Base-by-base conservation (phyloP, 2,888 invertebrate species). In the Dryobotodes eremita region DNA sequence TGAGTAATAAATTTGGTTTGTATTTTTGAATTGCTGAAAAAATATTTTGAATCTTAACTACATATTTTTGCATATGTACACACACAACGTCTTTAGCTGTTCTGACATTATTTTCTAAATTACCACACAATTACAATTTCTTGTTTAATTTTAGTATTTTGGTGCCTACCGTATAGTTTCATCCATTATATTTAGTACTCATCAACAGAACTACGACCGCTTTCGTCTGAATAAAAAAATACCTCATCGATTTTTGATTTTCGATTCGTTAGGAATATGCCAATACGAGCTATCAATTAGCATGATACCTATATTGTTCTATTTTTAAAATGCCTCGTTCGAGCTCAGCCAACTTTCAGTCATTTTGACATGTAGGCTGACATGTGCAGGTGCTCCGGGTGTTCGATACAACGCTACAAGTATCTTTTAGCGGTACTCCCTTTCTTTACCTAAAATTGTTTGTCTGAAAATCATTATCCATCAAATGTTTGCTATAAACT, bases 321-420 rank as follows among this genome's bases (percentile, higher is more conserved):
- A 74, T 83, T 82, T 74, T 73, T 10, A 61, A 70, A 62, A 76
- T 20, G 23, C 48, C 26, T 42, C 42, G 31, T 62, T 73, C 20
- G 42, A 46, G 57, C 59, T 17, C 59, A 55, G 62, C 20, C n/a
- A 68, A 10, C 57, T n/a, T 48, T 82, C 46, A 82, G 57, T 74
- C 57, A 71, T 26, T 48, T 46, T 78, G 71, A 57, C 77, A 66
- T 15, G 75, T 64, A 48, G 68, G 26, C n/a, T 5, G 72, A 59
- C 62, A 46, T n/a, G 36, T 62, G 53, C n/a, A 53, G n/a, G 15
- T 36, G 26, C 48, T 55, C 8, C 15, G 61, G 8, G 20, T 46
- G n/a, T 66, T 46, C 1, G 46, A 66, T 46, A 66, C 17, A 65
- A 46, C 46, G 65, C 17, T n/a, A 10, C 46, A 46, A n/a, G 7